Evolutionary conservation across 2,113 vertebrate species (phyloP).

Genomic region (Hippoglossus stenolepis): DNA sequence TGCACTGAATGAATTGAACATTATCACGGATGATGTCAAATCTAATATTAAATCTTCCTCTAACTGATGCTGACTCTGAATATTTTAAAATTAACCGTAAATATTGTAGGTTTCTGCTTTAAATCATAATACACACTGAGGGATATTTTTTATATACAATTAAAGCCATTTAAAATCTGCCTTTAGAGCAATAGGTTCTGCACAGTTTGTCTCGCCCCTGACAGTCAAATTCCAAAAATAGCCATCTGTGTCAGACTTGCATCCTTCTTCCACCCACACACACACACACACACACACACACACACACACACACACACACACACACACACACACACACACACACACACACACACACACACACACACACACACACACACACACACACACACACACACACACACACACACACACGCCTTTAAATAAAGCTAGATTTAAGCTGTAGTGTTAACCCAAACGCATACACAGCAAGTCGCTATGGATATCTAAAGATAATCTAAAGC

Average conservation of each 20-base stretch:
- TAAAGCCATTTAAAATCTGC: conserved; percentile 32
- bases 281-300: background rate
- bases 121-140: background rate
- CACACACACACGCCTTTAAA: too few relatives aligned
- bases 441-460: too few relatives aligned
- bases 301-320: background rate
- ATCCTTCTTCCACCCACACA: conserved; percentile 18
- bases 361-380: background rate
- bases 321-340: too few relatives aligned
- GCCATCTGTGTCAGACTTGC: conserved; percentile 62
- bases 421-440: too few relatives aligned
- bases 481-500: too few relatives aligned
- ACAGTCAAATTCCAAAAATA: conserved; percentile 71
- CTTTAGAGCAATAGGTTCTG: conserved; percentile 37
- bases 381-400: too few relatives aligned
- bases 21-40: conserved; percentile 2
- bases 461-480: too few relatives aligned
- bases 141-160: background rate
- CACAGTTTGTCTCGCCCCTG: conserved; percentile 39
- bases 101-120: background rate
- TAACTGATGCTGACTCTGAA: background rate
- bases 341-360: too few relatives aligned
- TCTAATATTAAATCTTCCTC: conserved; percentile 4
- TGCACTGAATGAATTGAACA: conserved; percentile 18
- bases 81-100: background rate